Evolutionary conservation across 2,797 vertebrate species (phyloP), one percentile per base, ranked within the genome.

Genomic region (Anguilla megastoma): DNA sequence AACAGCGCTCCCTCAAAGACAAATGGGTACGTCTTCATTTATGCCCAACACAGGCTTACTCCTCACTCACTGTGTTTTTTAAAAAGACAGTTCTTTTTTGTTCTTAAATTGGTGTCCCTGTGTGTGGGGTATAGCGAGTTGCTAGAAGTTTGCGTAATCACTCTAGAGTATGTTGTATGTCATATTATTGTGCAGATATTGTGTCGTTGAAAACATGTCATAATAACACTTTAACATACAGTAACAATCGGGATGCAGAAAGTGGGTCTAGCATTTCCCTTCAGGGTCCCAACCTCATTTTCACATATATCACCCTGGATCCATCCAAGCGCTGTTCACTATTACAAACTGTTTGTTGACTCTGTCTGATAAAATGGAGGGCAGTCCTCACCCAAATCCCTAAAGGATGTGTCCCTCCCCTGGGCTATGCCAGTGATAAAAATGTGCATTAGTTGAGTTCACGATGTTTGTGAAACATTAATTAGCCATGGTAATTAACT

Each of bases 391-490:
- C 58, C 58, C 16, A 16, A 66, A 66, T 27, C 24, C 0, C 63
- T 3, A n/a, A 33, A 45, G 12, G 56, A 30, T 9, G 16, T 52
- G 21, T 84, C 66, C 33, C 45, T 33, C 33, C 0, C 5, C 87
- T 84, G 0, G 58, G 80, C 41, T 86, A 9, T 52, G 6, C 27
- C 45, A 45, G 33, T 33, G 27, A 27, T 69, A 48, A 66, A 50
- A 54, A 48, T 66, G 60, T 5, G 74, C 27, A 48, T 48, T 41
- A 21, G 33, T 16, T 63, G 41, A 18, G 82, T 45, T 84, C 52
- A 56, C 18, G 27, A 84, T n/a, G 12, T 36, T 50, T 85, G 63
- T 85, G 82, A 82, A 54, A 41, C 80, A 85, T 54, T 88, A 63
- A 85, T 56, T 27, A 24, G 66, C 45, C 82, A 84, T 69, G n/a